These are phyloP conservation scores for Microcebus ravelobensis DNA, from an alignment of 2,113 vertebrate genomes.

Conservation along the genomic window DNA sequence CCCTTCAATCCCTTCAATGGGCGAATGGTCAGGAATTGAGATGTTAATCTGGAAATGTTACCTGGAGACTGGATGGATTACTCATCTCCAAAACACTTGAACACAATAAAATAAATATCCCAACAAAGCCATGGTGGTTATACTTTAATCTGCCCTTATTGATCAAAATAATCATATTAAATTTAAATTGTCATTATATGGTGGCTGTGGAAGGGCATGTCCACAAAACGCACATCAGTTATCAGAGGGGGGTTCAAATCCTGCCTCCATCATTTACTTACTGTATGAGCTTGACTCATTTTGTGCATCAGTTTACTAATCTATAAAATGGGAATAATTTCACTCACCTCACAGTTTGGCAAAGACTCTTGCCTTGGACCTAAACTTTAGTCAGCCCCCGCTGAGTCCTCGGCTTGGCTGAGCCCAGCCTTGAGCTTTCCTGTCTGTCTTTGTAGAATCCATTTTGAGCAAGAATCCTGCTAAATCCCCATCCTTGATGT, in stretches of 20 bases:
- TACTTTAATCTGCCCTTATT: background rate
- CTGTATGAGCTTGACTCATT: background rate
- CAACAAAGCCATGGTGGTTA: background rate
- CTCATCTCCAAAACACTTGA: background rate
- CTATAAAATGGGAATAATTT: background rate
- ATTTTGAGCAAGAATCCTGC: background rate
- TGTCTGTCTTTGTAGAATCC: background rate
- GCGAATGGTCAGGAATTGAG: background rate
- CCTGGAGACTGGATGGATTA: background rate
- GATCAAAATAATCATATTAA: background rate
- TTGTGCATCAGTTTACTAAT: slow-evolving; percentile 1
- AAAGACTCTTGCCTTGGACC: background rate
- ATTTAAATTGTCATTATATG: background rate
- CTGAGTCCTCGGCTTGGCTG: background rate
- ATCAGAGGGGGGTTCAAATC: background rate
- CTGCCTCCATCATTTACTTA: background rate
- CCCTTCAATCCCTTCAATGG: background rate
- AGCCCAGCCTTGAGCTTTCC: background rate
- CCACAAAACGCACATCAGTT: background rate
- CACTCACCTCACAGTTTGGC: background rate
- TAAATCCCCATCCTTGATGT: background rate
- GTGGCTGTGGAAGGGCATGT: background rate
- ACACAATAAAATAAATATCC: background rate
- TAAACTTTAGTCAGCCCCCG: background rate
- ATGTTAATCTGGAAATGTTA: background rate